phyloP scores from a whole-genome alignment of 2,888 invertebrate species.

The Rhamphomyia laevipes region DNA sequence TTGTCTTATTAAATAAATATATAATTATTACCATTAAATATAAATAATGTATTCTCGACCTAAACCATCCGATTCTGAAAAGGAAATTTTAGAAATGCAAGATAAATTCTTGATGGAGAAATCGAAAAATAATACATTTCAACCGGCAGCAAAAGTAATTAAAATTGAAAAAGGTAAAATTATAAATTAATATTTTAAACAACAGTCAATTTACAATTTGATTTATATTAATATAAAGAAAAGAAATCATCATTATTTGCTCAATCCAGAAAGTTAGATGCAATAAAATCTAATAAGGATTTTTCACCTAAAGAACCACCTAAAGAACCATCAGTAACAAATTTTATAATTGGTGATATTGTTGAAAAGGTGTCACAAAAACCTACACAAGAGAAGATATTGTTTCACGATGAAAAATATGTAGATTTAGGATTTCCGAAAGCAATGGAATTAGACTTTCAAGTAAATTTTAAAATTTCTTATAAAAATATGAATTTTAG shows the following conservation, averaged over 20 bases:
- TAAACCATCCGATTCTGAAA: conserved; percentile 56
- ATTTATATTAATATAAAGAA: conserved; percentile 16
- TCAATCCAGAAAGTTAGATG: conserved; percentile 21
- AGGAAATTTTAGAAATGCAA: conserved; percentile 62
- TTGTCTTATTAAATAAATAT: too few species aligned
- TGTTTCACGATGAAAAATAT: conserved; percentile 10
- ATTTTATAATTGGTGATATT: conserved; percentile 42
- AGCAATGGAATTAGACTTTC: not conserved
- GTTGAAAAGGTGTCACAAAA: conserved; percentile 35
- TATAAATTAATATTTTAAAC: not conserved
- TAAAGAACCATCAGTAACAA: not conserved
- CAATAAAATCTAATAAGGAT: conserved; percentile 21
- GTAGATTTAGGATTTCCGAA: not conserved
- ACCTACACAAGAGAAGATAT: conserved; percentile 14
- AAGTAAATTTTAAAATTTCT: not conserved
- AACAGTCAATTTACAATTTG: not conserved
- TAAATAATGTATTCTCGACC: conserved; percentile 50
- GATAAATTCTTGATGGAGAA: conserved; percentile 52
- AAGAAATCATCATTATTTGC: conserved; percentile 31
- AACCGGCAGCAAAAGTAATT: conserved; percentile 50
- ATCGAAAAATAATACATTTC: conserved; percentile 41
- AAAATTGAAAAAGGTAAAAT: conserved; percentile 25
- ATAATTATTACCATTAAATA: too few species aligned
- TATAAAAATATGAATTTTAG: not conserved
- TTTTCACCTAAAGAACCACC: conserved; percentile 5